Conservation (phyloP, 1,140 invertebrate species). For the Phenacoccus solenopsis region DNA sequence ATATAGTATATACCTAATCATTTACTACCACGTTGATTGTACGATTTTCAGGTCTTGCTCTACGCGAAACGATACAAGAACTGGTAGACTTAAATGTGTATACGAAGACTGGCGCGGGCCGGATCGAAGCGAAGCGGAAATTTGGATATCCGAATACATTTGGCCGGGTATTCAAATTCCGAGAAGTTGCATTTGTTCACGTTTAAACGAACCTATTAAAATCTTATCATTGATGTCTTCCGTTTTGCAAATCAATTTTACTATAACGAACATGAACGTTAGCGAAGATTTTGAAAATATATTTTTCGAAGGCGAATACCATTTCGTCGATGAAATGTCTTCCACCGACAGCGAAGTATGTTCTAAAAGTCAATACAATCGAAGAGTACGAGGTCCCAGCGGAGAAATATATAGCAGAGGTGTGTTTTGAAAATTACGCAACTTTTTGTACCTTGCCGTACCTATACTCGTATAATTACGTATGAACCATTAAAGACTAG, state of each 20-base stretch:
- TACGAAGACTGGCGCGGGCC: slow-evolving; percentile 27
- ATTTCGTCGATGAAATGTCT: slow-evolving; percentile 24
- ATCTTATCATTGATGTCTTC: slow-evolving; percentile 48
- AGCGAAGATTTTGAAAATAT: slow-evolving; percentile 68
- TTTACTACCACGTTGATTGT: too few species aligned
- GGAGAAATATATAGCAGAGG: slow-evolving; percentile 48
- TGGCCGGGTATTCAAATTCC: slow-evolving; percentile 54
- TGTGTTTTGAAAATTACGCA: too few species aligned
- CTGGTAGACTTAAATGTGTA: slow-evolving; percentile 50
- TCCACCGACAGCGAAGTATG: slow-evolving; percentile 39
- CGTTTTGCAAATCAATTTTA: slow-evolving; percentile 56
- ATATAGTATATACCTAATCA: neutral
- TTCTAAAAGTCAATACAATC: slow-evolving; percentile 44
- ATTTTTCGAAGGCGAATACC: slow-evolving; percentile 52
- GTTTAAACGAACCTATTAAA: slow-evolving; percentile 44
- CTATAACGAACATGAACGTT: slow-evolving; percentile 63
- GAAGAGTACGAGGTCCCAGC: slow-evolving; percentile 50
- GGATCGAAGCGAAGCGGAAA: slow-evolving; percentile 36
- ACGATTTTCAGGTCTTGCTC: slow-evolving; percentile 46
- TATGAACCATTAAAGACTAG: too few species aligned
- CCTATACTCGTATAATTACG: too few species aligned
- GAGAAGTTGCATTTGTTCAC: slow-evolving; percentile 60
- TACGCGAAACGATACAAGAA: slow-evolving; percentile 48
- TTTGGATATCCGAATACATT: slow-evolving; percentile 57
- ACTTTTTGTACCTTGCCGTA: too few species aligned